Evolutionary conservation across 2,888 invertebrate genomes (phyloP).

Genomic region (Willowsia nigromaculata): DNA sequence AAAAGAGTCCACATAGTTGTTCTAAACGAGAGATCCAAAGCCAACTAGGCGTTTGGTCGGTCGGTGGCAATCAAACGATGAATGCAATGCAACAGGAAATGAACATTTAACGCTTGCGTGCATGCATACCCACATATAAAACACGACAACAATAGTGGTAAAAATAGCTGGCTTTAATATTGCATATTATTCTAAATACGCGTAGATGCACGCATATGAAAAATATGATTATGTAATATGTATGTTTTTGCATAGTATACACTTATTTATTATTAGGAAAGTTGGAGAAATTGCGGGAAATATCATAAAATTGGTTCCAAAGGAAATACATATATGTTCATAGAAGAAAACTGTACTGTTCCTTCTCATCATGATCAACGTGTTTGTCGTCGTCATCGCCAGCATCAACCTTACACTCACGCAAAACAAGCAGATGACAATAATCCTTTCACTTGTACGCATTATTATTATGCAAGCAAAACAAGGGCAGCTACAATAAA

Average conservation of each 20-base stretch:
- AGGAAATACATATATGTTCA: constrained; percentile 11
- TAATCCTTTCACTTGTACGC: constrained; percentile 48
- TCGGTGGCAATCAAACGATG: constrained; percentile 63
- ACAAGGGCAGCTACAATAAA: constrained; percentile 12
- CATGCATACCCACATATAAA: constrained; percentile 12
- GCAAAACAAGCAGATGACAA: constrained; percentile 31
- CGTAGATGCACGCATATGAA: not conserved
- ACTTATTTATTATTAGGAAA: not conserved
- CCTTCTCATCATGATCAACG: not conserved
- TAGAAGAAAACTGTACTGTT: too few relatives aligned
- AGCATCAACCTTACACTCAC: not conserved
- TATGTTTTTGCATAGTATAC: too few relatives aligned
- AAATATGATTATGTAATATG: too few relatives aligned
- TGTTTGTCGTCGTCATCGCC: not conserved
- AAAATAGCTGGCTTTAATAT: not conserved
- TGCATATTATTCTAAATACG: not conserved
- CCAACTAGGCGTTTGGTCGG: constrained; percentile 54
- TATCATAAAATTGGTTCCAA: constrained; percentile 33
- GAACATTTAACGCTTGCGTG: constrained; percentile 64
- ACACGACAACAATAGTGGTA: not conserved
- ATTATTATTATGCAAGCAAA: constrained; percentile 56
- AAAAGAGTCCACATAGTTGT: not conserved
- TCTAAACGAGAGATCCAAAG: not conserved
- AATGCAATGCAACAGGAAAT: constrained; percentile 65
- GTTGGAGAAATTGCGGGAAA: constrained; percentile 32